These are phyloP conservation scores for Labrus mixtus DNA, from an alignment of 2,113 vertebrate species.

Conservation along the genomic window DNA sequence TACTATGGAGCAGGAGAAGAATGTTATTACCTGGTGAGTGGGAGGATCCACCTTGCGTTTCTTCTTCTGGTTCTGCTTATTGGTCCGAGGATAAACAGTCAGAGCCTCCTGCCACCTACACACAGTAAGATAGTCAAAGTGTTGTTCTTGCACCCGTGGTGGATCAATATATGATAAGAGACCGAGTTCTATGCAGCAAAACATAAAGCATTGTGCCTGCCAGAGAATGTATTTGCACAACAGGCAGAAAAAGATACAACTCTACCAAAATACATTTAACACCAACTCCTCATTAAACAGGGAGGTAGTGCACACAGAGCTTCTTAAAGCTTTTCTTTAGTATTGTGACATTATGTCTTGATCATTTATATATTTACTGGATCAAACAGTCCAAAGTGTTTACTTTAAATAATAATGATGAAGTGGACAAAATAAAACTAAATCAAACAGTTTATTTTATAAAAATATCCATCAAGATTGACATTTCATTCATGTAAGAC, in stretches of 20 bases:
- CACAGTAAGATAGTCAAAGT: slow-evolving; percentile 5
- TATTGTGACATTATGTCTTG: no score
- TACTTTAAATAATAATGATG: no score
- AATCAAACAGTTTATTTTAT: neutral
- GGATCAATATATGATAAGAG: slow-evolving; percentile 12
- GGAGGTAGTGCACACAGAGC: neutral
- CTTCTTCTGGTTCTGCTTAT: slow-evolving; percentile 99
- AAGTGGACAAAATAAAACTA: neutral
- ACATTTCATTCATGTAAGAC: neutral
- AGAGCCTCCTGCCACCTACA: slow-evolving; percentile 95
- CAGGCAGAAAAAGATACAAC: neutral
- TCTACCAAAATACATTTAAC: neutral
- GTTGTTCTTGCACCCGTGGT: neutral
- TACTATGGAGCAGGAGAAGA: neutral
- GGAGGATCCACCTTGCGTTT: slow-evolving; percentile 97
- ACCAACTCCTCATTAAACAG: neutral
- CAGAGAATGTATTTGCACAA: neutral
- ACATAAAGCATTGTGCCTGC: neutral
- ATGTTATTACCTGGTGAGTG: slow-evolving; percentile 90
- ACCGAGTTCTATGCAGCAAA: neutral
- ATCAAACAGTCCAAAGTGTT: no score
- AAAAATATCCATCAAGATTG: neutral
- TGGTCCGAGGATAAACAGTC: slow-evolving; percentile 93
- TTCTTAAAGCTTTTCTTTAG: no score
- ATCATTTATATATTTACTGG: no score